Conservation (phyloP, 1,140 invertebrate genomes). For the Drosophila pandora region DNA sequence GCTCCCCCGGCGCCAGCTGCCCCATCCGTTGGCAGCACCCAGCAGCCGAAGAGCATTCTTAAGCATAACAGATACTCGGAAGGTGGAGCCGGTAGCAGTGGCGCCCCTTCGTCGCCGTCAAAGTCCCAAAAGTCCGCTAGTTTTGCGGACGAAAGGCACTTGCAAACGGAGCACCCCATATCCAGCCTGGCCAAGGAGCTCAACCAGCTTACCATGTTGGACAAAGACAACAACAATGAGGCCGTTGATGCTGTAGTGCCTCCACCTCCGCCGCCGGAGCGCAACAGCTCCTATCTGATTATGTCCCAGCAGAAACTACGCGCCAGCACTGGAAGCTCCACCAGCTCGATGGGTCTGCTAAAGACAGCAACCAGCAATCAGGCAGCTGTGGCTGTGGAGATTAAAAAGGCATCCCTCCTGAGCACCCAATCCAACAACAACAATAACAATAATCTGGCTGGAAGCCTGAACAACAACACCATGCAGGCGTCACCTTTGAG, state of each 20-base stretch:
- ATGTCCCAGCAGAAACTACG: slow-evolving; percentile 87
- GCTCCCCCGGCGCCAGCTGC: slow-evolving; percentile 14
- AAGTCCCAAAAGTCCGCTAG: slow-evolving; percentile 83
- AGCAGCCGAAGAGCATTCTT: slow-evolving; percentile 82
- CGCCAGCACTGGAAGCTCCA: slow-evolving; percentile 34
- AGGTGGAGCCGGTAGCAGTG: slow-evolving; percentile 43
- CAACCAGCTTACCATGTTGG: slow-evolving; percentile 61
- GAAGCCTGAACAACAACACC: slow-evolving; percentile 52
- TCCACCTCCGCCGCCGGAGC: slow-evolving; percentile 89
- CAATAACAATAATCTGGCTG: slow-evolving; percentile 64
- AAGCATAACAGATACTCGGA: slow-evolving; percentile 82
- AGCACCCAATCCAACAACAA: slow-evolving; percentile 53
- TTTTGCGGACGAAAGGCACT: slow-evolving; percentile 78
- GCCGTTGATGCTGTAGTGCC: slow-evolving; percentile 63
- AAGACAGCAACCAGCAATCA: slow-evolving; percentile 77
- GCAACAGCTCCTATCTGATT: slow-evolving; percentile 91
- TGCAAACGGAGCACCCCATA: slow-evolving; percentile 81
- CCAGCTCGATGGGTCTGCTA: slow-evolving; percentile 57
- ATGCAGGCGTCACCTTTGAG: slow-evolving; percentile 69
- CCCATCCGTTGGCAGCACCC: slow-evolving; percentile 21
- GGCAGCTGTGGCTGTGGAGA: slow-evolving; percentile 54
- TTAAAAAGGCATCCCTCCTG: slow-evolving; percentile 62
- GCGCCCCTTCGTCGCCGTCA: slow-evolving; percentile 78
- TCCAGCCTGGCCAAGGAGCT: slow-evolving; percentile 75
- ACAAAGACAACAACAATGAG: slow-evolving; percentile 66